Evolutionary conservation across 2,113 vertebrate genomes (phyloP), one percentile per base, ranked within the genome.

Genomic region (Pterocles gutturalis): DNA sequence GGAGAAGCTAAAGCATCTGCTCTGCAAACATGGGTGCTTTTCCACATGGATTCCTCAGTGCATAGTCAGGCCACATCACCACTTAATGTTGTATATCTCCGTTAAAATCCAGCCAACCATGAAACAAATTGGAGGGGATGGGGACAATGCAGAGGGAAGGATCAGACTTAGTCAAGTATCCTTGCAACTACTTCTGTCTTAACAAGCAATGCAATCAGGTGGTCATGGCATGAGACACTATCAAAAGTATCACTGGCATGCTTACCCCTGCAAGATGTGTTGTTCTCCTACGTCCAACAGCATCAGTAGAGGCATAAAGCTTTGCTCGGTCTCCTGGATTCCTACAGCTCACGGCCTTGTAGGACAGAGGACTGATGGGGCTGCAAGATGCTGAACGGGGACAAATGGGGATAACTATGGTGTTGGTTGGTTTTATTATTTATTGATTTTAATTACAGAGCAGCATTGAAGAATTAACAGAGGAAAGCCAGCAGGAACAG

Each of bases 311-410:
- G 34, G 98, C 95, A 31, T 98, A 98, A 93, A 98, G 97, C 96
- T 98, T 99, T 97, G 99, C 98, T 96, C 98, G 98, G 13, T 99
- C 99, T 34, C 97, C 97, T 71, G 97, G 34, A 97, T 98, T 98
- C 97, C 98, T 99, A 90, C 98, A 98, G 97, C 94, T 99, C 97
- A 98, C 92, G 94, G 98, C 93, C 99, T 99, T 99, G 98, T 98
- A 99, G 97, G 99, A 98, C 97, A 98, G 98, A 97, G 98, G 98
- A 93, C 98, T 99, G 99, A 98, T 98, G 96, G 99, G 99, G 97
- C 99, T 99, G 99, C 99, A 99, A 98, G 99, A 99, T 89, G 99
- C 99, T 99, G 99, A 99, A 99, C 99, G 99, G 98, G 99, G 99
- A 99, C 99, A 99, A 98, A 99, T 97, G 99, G 99, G 99, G 98